A percentile compares a stretch with the other conserved stretches of the same genome.
phyloP scores from a whole-genome alignment of 2,888 invertebrate species.

The Crocallis elinguaria region DNA sequence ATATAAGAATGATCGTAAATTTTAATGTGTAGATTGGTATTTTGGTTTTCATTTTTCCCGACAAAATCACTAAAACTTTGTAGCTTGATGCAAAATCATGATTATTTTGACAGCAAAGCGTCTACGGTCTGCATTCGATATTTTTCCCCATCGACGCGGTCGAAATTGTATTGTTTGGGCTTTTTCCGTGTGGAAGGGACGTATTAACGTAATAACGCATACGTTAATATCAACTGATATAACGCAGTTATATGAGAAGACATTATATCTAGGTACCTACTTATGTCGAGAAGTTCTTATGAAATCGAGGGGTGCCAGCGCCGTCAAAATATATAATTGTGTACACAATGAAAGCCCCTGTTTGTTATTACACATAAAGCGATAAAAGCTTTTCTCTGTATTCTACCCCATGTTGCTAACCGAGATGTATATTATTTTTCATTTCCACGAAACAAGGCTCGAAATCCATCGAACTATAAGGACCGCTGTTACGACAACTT shows the following conservation, averaged over 20 bases:
- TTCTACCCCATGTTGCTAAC: slow-evolving; percentile 21
- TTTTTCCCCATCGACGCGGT: too few species aligned
- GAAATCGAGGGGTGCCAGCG: not conserved
- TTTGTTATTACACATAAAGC: slow-evolving; percentile 13
- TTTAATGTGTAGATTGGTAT: too few species aligned
- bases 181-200: too few species aligned
- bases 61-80: too few species aligned
- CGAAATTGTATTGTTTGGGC: too few species aligned
- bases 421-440: slow-evolving; percentile 12
- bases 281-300: slow-evolving; percentile 5
- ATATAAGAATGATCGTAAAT: too few species aligned
- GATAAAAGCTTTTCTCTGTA: slow-evolving; percentile 38
- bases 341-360: slow-evolving; percentile 15
- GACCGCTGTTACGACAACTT: not conserved
- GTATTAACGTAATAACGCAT: too few species aligned
- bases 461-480: slow-evolving; percentile 8
- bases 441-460: slow-evolving; percentile 1
- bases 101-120: too few species aligned
- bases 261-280: not conserved
- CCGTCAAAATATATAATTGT: slow-evolving; percentile 10
- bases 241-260: not conserved
- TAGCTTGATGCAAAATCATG: too few species aligned
- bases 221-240: too few species aligned
- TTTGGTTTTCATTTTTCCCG: too few species aligned
- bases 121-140: too few species aligned